These are phyloP conservation scores for Conus canariensis DNA, from an alignment of 2,888 invertebrate species.

Conservation along the genomic window DNA sequence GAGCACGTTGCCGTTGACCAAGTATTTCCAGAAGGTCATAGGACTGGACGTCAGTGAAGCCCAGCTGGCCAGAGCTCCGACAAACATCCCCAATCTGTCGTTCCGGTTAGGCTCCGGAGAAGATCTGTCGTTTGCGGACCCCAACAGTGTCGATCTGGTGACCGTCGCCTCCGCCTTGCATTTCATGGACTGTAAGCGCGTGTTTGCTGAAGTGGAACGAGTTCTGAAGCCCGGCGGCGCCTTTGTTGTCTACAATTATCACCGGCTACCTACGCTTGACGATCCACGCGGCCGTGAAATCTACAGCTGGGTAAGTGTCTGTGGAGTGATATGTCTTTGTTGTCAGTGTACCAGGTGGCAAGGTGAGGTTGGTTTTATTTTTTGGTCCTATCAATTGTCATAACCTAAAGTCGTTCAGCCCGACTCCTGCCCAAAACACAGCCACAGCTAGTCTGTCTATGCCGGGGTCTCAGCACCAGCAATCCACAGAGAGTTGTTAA, in stretches of 20 bases:
- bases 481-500: too few relatives aligned
- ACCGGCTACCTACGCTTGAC: neutral
- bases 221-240: slow-evolving; percentile 68
- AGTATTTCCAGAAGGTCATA: slow-evolving; percentile 78
- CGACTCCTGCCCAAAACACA: too few relatives aligned
- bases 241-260: neutral
- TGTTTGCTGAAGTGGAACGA: slow-evolving; percentile 78
- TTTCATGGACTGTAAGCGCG: slow-evolving; percentile 78
- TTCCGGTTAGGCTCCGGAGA: slow-evolving; percentile 77
- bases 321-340: too few relatives aligned
- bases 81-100: slow-evolving; percentile 60
- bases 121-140: slow-evolving; percentile 68
- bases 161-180: slow-evolving; percentile 79
- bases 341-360: too few relatives aligned
- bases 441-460: too few relatives aligned
- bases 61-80: slow-evolving; percentile 77
- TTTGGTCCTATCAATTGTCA: too few relatives aligned
- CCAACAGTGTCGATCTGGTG: slow-evolving; percentile 74
- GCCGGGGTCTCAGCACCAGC: too few relatives aligned
- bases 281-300: neutral
- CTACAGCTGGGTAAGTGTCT: neutral
- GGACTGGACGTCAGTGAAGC: slow-evolving; percentile 79
- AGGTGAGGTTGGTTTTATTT: too few relatives aligned
- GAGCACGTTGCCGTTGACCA: slow-evolving; percentile 78
- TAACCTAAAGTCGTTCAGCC: too few relatives aligned